These are phyloP conservation scores for Nasua narica DNA, from an alignment of 2,797 vertebrate species.

Conservation along the genomic window DNA sequence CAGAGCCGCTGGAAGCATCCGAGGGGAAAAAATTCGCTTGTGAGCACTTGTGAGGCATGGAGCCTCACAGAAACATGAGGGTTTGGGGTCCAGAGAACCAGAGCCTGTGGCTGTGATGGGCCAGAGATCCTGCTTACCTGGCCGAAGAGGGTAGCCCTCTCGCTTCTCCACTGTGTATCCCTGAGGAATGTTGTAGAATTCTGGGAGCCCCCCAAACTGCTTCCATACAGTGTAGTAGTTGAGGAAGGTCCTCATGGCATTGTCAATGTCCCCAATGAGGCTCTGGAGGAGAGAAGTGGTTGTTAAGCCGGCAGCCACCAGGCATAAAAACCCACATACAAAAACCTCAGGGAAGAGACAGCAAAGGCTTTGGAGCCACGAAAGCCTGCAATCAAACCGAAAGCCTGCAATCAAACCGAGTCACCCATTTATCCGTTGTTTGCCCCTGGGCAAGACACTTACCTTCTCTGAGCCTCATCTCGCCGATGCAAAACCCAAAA, in stretches of 20 bases:
- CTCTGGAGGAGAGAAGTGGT: slow-evolving; percentile 84
- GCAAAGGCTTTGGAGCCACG: background rate
- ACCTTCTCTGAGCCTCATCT: background rate
- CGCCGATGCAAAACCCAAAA: background rate
- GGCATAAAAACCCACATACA: background rate
- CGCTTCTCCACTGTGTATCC: slow-evolving; percentile 97
- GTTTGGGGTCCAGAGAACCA: background rate
- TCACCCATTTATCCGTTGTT: background rate
- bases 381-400: background rate
- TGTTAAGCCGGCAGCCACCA: background rate
- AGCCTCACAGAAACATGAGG: background rate
- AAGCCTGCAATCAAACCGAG: background rate
- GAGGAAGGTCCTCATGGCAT: slow-evolving; percentile 94
- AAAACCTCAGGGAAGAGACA: background rate
- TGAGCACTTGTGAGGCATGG: background rate
- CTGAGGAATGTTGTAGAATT: slow-evolving; percentile 99
- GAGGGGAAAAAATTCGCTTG: background rate
- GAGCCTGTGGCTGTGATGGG: rapidly evolving
- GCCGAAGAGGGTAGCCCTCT: slow-evolving; percentile 96
- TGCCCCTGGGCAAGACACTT: background rate
- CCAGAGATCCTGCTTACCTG: slow-evolving; percentile 84
- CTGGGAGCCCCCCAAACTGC: slow-evolving; percentile 96
- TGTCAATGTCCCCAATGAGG: slow-evolving; percentile 92
- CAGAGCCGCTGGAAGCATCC: background rate
- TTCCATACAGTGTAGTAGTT: slow-evolving; percentile 98